phyloP scores from a whole-genome alignment of 2,113 vertebrate species.

The Columba livia region DNA sequence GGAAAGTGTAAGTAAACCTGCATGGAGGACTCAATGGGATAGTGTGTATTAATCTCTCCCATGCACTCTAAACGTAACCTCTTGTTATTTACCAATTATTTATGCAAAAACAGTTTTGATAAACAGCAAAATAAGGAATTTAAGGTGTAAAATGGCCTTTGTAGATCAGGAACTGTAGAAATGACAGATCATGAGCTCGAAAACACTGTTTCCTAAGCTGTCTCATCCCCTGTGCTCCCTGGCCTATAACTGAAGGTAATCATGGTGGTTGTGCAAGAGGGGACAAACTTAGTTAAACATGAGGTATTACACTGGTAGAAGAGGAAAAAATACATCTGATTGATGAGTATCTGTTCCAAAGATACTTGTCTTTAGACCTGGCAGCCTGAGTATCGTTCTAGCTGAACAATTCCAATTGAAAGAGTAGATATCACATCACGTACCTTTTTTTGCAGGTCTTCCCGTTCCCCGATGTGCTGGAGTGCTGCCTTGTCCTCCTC shows the following conservation, averaged over 20 bases:
- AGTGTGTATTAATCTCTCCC: background rate
- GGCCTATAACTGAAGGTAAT: background rate
- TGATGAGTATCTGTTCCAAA: background rate
- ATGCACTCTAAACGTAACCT: background rate
- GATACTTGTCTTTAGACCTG: background rate
- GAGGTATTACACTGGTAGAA: background rate
- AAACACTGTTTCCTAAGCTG: background rate
- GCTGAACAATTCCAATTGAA: background rate
- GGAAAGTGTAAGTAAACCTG: background rate
- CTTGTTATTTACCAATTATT: background rate
- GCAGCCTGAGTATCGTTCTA: background rate
- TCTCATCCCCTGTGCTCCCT: background rate
- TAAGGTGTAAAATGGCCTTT: background rate
- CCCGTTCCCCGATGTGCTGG: slow-evolving; percentile 88
- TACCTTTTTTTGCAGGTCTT: slow-evolving; percentile 74
- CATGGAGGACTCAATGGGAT: background rate
- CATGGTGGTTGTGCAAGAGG: background rate
- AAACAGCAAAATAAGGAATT: background rate
- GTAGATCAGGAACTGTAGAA: background rate
- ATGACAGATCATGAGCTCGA: background rate
- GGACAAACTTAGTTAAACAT: background rate
- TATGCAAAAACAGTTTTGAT: background rate
- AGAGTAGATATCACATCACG: background rate
- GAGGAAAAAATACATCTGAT: background rate
- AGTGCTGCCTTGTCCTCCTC: slow-evolving; percentile 90